Evolutionary conservation across 2,113 vertebrate genomes (phyloP), one percentile per base, ranked within the genome.

Genomic region (Leucoraja erinaceus): DNA sequence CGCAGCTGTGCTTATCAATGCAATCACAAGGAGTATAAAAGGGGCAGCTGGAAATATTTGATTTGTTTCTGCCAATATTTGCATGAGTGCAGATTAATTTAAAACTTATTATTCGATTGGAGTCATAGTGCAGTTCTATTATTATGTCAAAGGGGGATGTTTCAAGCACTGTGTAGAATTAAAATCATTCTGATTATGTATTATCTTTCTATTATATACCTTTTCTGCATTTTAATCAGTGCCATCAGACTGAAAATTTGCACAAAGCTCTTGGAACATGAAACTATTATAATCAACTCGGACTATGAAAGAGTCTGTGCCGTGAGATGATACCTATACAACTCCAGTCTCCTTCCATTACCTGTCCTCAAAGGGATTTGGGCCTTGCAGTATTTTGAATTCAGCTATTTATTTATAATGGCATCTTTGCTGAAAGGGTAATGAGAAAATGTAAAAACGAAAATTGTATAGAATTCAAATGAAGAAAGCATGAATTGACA

Each of bases 151-250:
- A 31, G 59, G 63, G 28, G 28, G 25, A 14, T 28, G 56, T 59
- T 61, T 86, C 25, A 86, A 28, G 81, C 54, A n/a, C 56, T 28
- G 54, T 86, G 59, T 7, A 14, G 83, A 88, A 63, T 88, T 88
- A 88, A 66, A 63, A 61, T 14, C 28, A 88, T 88, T 88, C 59
- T 88, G 61, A 88, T 66, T 63, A 31, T 63, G 14, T 66, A 31
- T 88, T 66, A 88, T 3, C 14, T 25, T 88, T 88, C 9, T 16
- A 31, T 66, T 31, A 88, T 88, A 63, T 88, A 59, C 59, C 31
- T 63, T 88, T 59, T 88, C 83, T 88, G 83, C 59, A 63, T 63
- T 88, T 61, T 88, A 88, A 63, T 88, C 83, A 61, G 56, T 61
- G 56, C 28, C 28, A 4, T 61, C 47, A 61, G 81, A 28, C 28